These are phyloP conservation scores for Poeciliopsis prolifica DNA, from an alignment of 2,113 vertebrate species.

Conservation along the genomic window DNA sequence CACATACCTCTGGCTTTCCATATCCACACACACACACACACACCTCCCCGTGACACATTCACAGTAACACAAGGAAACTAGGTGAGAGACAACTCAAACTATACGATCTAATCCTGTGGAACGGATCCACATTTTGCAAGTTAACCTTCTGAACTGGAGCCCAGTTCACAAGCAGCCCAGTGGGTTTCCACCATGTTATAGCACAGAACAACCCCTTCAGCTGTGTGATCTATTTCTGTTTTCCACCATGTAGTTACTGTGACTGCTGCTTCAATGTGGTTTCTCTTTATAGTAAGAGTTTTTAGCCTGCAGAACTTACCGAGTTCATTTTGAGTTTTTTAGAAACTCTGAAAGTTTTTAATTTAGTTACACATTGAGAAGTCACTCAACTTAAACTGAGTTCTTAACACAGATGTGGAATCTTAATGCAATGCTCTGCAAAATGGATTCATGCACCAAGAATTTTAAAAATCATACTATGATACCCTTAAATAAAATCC, in stretches of 20 bases:
- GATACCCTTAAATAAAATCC: not conserved
- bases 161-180: not conserved
- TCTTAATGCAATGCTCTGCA: not conserved
- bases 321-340: not conserved
- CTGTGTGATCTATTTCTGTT: slow-evolving; percentile 34
- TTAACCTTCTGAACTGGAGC: not conserved
- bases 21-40: slow-evolving; percentile 18
- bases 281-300: slow-evolving; percentile 24
- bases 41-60: not conserved
- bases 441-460: not conserved
- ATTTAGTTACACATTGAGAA: not conserved
- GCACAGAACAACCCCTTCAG: slow-evolving; percentile 2
- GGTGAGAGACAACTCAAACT: slow-evolving; percentile 10
- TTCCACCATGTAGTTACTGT: slow-evolving; percentile 29
- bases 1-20: slow-evolving; percentile 59
- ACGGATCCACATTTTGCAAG: not conserved
- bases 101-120: not conserved
- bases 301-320: not conserved
- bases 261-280: slow-evolving; percentile 1
- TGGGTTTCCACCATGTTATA: slow-evolving; percentile 20
- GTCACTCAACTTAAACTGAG: slow-evolving; percentile 3
- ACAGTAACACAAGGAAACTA: slow-evolving; percentile 27
- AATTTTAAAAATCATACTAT: not conserved
- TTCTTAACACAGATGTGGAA: not conserved
- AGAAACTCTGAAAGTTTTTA: slow-evolving; percentile 1